Conservation (phyloP, 2,113 vertebrate species). For the Turdus rufiventris region DNA sequence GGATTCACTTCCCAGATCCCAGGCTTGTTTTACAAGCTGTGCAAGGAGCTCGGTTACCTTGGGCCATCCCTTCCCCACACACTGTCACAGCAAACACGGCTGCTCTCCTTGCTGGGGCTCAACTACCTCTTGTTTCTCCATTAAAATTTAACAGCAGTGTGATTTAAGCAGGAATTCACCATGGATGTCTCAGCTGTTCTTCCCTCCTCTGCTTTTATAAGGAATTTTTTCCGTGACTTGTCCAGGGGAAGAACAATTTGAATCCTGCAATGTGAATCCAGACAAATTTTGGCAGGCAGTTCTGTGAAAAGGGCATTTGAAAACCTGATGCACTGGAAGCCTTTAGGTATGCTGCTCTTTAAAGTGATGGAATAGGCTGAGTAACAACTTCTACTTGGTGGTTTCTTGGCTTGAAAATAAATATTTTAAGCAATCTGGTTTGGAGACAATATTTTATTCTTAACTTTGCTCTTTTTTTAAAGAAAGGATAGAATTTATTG, state of each 20-base stretch:
- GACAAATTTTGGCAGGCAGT: not conserved
- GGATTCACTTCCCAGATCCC: accelerated
- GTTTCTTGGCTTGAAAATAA: not conserved
- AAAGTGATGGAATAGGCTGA: not conserved
- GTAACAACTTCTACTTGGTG: not conserved
- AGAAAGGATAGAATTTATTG: not conserved
- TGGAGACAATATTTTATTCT: not conserved
- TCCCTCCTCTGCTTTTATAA: not conserved
- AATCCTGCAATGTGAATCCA: not conserved
- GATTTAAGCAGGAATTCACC: not conserved
- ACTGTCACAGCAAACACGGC: not conserved
- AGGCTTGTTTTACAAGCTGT: not conserved
- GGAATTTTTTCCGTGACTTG: not conserved
- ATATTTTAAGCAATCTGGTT: not conserved
- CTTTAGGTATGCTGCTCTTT: not conserved
- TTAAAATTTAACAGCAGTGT: not conserved
- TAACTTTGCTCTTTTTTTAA: not conserved
- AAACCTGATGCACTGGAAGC: not conserved
- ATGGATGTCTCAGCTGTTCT: not conserved
- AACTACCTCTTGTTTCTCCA: not conserved
- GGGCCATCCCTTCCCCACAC: accelerated
- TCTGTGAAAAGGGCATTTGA: not conserved
- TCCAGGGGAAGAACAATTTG: not conserved
- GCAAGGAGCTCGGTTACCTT: not conserved
- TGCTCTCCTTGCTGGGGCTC: not conserved